A percentile compares a stretch with the other conserved stretches of the same genome.
Conservation (phyloP, 2,113 vertebrate genomes). For the Pelecanoides urinatrix region DNA sequence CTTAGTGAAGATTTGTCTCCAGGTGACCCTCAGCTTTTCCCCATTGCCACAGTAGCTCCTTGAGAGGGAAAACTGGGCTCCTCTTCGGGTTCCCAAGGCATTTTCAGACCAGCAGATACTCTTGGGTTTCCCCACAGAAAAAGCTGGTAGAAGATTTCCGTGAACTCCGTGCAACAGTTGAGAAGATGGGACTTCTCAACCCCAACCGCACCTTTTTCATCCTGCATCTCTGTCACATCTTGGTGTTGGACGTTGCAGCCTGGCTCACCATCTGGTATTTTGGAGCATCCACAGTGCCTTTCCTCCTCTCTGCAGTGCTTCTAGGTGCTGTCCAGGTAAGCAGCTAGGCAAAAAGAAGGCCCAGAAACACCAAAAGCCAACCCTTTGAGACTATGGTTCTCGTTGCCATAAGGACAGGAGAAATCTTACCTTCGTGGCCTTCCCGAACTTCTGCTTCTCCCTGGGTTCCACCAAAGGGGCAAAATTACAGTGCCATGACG, state of each 20-base stretch:
- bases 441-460: not conserved
- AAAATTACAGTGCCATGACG: not conserved
- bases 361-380: not conserved
- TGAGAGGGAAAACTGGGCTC: not conserved
- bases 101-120: not conserved
- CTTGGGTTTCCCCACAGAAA: conserved; percentile 53
- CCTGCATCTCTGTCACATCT: conserved; percentile 73
- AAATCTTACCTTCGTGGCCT: not conserved
- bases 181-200: conserved; percentile 78
- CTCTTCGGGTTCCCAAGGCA: accelerated
- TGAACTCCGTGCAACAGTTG: conserved; percentile 68
- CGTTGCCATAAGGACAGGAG: not conserved
- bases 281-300: conserved; percentile 72
- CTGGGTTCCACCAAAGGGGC: not conserved
- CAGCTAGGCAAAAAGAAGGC: not conserved
- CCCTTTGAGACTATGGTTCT: not conserved
- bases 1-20: not conserved
- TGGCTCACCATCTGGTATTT: conserved; percentile 77
- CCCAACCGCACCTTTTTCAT: conserved; percentile 73
- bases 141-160: conserved; percentile 76
- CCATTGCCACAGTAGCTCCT: not conserved
- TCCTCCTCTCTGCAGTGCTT: conserved; percentile 70
- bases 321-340: conserved; percentile 77
- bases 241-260: conserved; percentile 73
- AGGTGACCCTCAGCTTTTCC: not conserved